Conservation (phyloP, 1,140 invertebrate genomes). For the Stratiolaelaps scimitus region DNA sequence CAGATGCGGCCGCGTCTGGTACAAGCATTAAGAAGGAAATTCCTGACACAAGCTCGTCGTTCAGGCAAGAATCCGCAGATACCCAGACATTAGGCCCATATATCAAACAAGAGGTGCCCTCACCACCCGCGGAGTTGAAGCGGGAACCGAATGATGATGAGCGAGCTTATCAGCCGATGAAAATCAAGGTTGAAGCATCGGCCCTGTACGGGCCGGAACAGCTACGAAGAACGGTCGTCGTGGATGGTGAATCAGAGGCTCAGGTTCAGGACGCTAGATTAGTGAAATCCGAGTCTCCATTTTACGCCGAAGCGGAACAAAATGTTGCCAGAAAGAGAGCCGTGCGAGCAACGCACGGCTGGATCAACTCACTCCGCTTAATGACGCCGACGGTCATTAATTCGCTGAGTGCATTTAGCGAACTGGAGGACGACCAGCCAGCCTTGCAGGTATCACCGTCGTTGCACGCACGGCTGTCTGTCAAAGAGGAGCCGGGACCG, state of each 20-base stretch:
- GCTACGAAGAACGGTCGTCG: background rate
- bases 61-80: too few relatives aligned
- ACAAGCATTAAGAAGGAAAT: too few relatives aligned
- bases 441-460: too few relatives aligned
- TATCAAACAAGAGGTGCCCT: too few relatives aligned
- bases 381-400: slow-evolving; percentile 4
- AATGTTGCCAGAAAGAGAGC: background rate
- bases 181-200: too few relatives aligned
- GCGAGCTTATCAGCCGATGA: too few relatives aligned
- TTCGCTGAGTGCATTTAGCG: slow-evolving; percentile 7
- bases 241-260: background rate
- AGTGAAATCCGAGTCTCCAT: background rate
- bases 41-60: too few relatives aligned
- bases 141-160: too few relatives aligned
- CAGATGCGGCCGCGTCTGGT: too few relatives aligned
- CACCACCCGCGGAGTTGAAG: too few relatives aligned
- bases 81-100: too few relatives aligned
- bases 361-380: slow-evolving; percentile 11
- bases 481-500: background rate
- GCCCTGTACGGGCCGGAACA: background rate
- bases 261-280: background rate
- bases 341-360: background rate
- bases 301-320: background rate
- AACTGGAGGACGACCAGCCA: slow-evolving; percentile 1
- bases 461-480: too few relatives aligned